Conservation (phyloP, 1,140 invertebrate species). For the Drosophila malerkotliana region DNA sequence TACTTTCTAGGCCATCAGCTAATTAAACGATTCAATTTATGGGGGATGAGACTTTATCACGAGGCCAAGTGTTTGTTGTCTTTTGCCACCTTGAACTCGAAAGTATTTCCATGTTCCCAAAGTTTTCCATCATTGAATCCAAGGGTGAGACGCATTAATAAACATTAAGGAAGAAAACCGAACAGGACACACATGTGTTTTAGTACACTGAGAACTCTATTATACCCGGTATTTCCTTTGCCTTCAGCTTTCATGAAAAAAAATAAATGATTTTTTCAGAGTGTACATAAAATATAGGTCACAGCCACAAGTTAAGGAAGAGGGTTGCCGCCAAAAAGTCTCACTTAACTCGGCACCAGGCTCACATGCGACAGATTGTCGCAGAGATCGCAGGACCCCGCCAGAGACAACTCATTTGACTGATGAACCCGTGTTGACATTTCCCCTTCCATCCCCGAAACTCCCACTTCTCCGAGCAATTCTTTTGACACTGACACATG, state of each 20-base stretch:
- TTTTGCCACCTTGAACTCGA: slow-evolving; percentile 32
- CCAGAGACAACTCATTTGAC: slow-evolving; percentile 77
- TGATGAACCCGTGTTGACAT: slow-evolving; percentile 82
- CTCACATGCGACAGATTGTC: slow-evolving; percentile 26
- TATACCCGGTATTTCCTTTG: too few species aligned
- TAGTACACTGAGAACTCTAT: slow-evolving; percentile 16
- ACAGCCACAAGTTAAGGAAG: slow-evolving; percentile 15
- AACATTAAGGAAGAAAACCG: slow-evolving; percentile 59
- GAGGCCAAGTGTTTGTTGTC: slow-evolving; percentile 37
- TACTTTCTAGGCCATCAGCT: slow-evolving; percentile 50
- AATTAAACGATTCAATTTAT: slow-evolving; percentile 73
- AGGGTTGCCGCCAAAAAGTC: slow-evolving; percentile 54
- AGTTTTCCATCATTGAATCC: slow-evolving; percentile 1
- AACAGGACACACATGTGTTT: slow-evolving; percentile 52
- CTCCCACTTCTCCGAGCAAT: slow-evolving; percentile 10
- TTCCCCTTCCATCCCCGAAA: slow-evolving; percentile 40
- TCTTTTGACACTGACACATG: slow-evolving; percentile 80
- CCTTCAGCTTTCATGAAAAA: background rate
- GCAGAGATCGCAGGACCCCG: slow-evolving; percentile 31
- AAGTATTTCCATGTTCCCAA: slow-evolving; percentile 46
- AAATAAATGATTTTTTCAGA: background rate
- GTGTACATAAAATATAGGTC: slow-evolving; percentile 46
- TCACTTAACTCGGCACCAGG: slow-evolving; percentile 60
- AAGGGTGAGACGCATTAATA: slow-evolving; percentile 65
- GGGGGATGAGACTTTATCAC: slow-evolving; percentile 18